Base-by-base conservation (phyloP, 2,888 invertebrate genomes). In the Chloroclystis v-ata region DNA sequence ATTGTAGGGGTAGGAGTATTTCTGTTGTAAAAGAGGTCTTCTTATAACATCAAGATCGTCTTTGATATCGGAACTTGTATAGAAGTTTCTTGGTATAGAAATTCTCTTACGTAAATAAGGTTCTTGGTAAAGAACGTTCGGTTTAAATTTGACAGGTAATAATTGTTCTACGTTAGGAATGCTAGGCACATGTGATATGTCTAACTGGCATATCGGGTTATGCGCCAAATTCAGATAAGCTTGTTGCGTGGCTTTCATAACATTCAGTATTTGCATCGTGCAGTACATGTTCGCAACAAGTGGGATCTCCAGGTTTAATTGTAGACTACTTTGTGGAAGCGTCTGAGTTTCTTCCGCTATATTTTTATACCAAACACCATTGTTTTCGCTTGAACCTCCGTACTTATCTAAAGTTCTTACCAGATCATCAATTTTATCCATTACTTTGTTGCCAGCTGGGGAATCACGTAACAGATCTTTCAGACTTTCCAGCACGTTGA, bases 361-460 rank as follows among this genome's bases (percentile, higher is more conserved):
- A 1, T n/a, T 8, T 3, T 12, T 12, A 13, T 4, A 9, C 30
- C 9, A 5, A 33, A n/a, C 14, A 33, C 14, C 13, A 37, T 46
- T 26, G 5, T n/a, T 10, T 5, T 12, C 6, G 5, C 10, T 11
- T 53, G 24, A 7, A 43, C 37, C 41, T 24, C 46, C 37, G 29
- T 48, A 52, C 11, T 56, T 55, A 14, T 59, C 55, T 48, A 61
- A 37, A 14, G 58, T 53, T 33, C 14, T 12, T 9, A 52, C 16
- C 9, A 58, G 29, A 11, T 54, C 54, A 14, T 54, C 44, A 30
- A 57, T 53, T 50, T 55, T 53, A 38, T 44, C 26, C 32, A 44
- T 42, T 4, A 57, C 46, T 41, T 57, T 6, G 25, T 53, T 46
- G 24, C 43, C 35, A 32, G 37, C 49, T 11, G 45, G 38, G 4